Conservation (phyloP, 2,888 invertebrate species). For the Andrena minutula region DNA sequence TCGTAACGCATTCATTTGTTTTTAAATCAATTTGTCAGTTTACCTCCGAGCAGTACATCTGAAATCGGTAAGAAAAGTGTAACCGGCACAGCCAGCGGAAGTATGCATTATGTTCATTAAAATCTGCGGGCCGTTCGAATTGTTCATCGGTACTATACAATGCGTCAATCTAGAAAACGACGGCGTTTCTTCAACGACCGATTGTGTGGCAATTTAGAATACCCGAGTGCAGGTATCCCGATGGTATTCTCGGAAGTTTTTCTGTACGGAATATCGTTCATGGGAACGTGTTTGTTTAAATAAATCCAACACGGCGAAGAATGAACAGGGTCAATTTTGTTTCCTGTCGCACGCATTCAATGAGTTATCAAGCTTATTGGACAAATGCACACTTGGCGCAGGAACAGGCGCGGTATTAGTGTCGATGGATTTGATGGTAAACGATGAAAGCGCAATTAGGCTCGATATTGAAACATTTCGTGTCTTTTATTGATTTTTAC, state of each 20-base stretch:
- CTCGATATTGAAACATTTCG: no score
- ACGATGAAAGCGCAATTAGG: no score
- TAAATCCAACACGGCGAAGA: constrained; percentile 37
- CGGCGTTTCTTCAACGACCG: constrained; percentile 51
- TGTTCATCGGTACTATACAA: constrained; percentile 41
- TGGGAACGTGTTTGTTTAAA: constrained; percentile 40
- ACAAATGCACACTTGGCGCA: neutral
- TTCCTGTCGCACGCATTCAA: constrained; percentile 65
- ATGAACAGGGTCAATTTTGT: constrained; percentile 68
- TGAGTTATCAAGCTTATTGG: constrained; percentile 58
- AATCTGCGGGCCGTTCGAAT: constrained; percentile 63
- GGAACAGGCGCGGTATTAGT: neutral
- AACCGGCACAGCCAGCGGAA: constrained; percentile 60
- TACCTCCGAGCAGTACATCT: neutral
- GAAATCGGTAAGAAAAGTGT: constrained; percentile 24
- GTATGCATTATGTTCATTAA: constrained; percentile 69
- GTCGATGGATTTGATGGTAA: neutral
- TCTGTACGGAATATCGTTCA: neutral
- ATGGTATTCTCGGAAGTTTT: constrained; percentile 43
- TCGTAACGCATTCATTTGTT: neutral
- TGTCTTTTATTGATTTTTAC: no score
- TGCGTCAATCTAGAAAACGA: constrained; percentile 57
- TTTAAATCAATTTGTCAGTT: neutral
- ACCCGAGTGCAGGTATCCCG: neutral
- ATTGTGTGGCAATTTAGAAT: constrained; percentile 52